phyloP scores from a whole-genome alignment of 2,113 vertebrate species.

The Catharus bicknelli region DNA sequence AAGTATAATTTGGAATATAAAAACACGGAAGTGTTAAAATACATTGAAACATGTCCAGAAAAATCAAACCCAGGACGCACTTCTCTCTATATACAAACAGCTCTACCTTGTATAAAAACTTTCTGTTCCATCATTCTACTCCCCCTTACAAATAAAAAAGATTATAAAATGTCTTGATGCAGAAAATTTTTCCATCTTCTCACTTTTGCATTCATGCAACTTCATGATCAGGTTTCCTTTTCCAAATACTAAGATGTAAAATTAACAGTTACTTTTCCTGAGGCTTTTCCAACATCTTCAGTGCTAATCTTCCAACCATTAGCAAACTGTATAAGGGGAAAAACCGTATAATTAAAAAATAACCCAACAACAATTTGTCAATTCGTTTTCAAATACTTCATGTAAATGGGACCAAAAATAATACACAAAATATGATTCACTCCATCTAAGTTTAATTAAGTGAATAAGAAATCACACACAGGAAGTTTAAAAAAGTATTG shows the following conservation, averaged over 20 bases:
- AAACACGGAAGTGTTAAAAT: background rate
- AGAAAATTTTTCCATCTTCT: background rate
- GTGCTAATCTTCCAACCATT: constrained; percentile 88
- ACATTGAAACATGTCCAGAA: background rate
- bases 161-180: background rate
- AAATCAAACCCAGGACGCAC: background rate
- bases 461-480: background rate
- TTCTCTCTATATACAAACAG: background rate
- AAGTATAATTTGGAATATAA: background rate
- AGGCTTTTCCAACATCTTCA: constrained; percentile 81
- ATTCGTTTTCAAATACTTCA: background rate
- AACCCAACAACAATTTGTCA: background rate
- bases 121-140: background rate
- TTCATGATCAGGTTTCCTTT: background rate
- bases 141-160: background rate
- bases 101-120: background rate
- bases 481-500: background rate
- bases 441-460: background rate
- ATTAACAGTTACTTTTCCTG: constrained; percentile 65
- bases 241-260: background rate
- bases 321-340: constrained; percentile 78
- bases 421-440: background rate
- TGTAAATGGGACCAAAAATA: background rate
- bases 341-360: constrained; percentile 11
- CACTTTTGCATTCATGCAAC: background rate